Evolutionary conservation across 2,797 vertebrate genomes (phyloP), one percentile per base, ranked within the genome.

Genomic region (Coregonus sp.): DNA sequence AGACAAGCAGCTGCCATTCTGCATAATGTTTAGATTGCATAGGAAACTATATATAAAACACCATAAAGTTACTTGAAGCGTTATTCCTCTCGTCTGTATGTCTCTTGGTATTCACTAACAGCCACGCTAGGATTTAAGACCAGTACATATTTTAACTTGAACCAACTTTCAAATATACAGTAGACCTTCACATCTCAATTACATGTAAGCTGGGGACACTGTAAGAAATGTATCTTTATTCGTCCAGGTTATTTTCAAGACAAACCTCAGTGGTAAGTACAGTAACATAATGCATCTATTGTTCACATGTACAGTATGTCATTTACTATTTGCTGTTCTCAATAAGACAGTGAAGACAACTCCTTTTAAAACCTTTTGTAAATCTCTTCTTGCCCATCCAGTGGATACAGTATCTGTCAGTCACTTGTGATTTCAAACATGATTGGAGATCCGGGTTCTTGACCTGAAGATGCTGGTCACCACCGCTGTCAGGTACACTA

Each of bases 381-480:
- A 63, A 63, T 12, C 59, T 29, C 59, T 11, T 11, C 59, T 11
- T 1, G 59, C 59, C 25, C 20, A 25, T 25, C 20, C 59, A 9
- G 4, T 63, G 59, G 59, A 25, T 25, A 47, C 40, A 47, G 40
- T 47, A 3, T 25, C 20, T 63, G 20, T 3, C 20, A 25, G 72
- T 56, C 47, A 76, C 25, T 16, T 5, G 16, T 76, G 80, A 79
- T 70, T 65, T 68, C 35, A 78, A 78, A 80, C 72, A 77, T 77
- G 75, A 82, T 82, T 85, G 76, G 67, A 61, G 82, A 80, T 84
- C 79, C 65, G 70, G 20, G 54, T 73, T 73, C 54, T 25, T 71
- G 77, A 84, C 81, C 81, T 14, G 65, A 76, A 76, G 80, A 82
- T 20, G 80, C 68, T 29, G 0, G 3, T 68, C 66, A 68, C 66